phyloP scores from a whole-genome alignment of 92 coral and sea anemone species.

The Desmophyllum pertusum region DNA sequence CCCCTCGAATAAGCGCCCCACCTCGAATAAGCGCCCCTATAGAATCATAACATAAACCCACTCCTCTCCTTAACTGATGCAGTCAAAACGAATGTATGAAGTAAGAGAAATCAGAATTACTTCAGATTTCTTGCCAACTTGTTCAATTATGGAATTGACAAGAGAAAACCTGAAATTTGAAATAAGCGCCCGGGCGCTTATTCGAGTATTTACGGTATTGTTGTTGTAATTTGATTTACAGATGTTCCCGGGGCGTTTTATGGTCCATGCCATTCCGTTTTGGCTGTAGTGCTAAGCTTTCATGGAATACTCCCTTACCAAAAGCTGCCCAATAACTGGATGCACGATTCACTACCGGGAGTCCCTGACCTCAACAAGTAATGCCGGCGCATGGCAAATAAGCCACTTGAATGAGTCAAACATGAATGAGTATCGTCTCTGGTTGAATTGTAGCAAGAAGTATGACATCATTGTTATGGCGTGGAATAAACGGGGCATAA shows the following conservation, averaged over 20 bases:
- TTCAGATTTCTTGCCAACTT: no score
- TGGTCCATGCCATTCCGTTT: background rate
- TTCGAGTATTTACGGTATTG: no score
- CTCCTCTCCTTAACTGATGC: no score
- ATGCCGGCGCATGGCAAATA: background rate
- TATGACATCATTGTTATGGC: conserved; percentile 14
- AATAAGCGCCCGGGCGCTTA: no score
- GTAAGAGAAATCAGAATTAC: no score
- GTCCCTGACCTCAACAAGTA: background rate
- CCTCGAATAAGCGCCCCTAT: no score
- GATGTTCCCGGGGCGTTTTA: background rate
- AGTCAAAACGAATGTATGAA: no score
- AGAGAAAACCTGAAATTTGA: no score
- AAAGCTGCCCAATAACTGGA: background rate
- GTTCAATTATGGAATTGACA: no score
- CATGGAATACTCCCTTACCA: conserved; percentile 7
- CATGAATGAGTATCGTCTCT: background rate
- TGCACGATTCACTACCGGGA: conserved; percentile 7
- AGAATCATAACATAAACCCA: no score
- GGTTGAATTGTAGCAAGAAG: background rate
- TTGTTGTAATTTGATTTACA: background rate
- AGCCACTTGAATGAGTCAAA: background rate
- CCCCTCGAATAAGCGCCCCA: no score
- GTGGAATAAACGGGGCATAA: conserved; percentile 17
- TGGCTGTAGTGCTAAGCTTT: background rate